A percentile compares a stretch with the other conserved stretches of the same genome.
These are phyloP conservation scores for Vireo griseus DNA, from an alignment of 2,797 vertebrate species.

Conservation along the genomic window DNA sequence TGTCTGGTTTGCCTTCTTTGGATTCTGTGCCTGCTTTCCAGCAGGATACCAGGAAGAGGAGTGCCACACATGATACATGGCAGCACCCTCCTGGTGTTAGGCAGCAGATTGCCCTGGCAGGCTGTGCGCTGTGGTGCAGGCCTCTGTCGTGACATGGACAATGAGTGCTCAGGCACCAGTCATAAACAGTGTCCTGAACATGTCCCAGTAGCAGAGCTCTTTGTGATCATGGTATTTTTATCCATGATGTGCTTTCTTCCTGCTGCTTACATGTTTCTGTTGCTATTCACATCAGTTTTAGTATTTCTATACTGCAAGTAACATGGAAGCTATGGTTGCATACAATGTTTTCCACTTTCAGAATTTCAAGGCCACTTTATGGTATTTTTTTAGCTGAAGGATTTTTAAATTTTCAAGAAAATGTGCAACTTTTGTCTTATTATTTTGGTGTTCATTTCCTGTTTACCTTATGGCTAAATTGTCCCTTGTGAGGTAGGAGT, in stretches of 20 bases:
- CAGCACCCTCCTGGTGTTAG: background rate
- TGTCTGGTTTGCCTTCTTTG: background rate
- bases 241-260: background rate
- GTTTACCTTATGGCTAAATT: background rate
- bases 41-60: background rate
- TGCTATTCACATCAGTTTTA: background rate
- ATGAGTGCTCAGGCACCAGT: fast-evolving
- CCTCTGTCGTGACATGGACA: fast-evolving
- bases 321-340: background rate
- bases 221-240: background rate
- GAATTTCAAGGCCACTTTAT: background rate
- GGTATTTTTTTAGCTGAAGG: background rate
- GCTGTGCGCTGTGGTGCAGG: background rate
- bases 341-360: background rate
- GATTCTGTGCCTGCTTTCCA: background rate
- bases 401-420: background rate
- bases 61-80: fast-evolving
- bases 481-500: background rate
- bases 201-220: background rate
- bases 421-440: background rate
- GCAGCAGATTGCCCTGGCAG: background rate
- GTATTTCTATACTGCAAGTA: background rate
- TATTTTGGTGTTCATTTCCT: background rate
- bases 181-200: background rate
- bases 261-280: background rate